Base-by-base conservation (phyloP, 1,140 invertebrate species). In the Anagrus nilaparvatae region DNA sequence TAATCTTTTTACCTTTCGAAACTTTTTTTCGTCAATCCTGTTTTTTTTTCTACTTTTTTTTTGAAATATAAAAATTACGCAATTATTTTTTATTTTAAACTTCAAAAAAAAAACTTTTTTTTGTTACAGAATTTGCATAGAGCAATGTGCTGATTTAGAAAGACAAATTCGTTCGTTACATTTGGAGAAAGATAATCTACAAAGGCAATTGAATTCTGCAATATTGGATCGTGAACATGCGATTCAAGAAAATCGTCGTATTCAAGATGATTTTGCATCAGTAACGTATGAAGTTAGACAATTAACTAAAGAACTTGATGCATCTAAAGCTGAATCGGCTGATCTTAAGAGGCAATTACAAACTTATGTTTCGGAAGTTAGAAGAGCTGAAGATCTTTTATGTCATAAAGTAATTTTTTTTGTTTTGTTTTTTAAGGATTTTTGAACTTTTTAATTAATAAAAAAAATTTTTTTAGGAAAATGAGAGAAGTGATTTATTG, bases 281-380 rank as follows among this genome's bases (percentile, higher is more conserved):
- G 50, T 66, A 1, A 69, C 61, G 9, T 65, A 69, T 43, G 74
- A 78, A 40, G 50, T 63, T 12, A 59, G 67, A 19, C 65, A 59
- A 2, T 44, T 72, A 24, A 65, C 74, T 39, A 71, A 71, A 39
- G 77, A 82, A 52, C 63, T 80, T 39, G 79, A 82, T 30, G 63
- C 70, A 27, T 70, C 74, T 5, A 69, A 68, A 27, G 71, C 71
- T 52, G 77, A 84, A 65, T 75, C 78, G 1, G 75, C 75, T 32
- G 72, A 78, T 50, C 56, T 84, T 19, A 82, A 80, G 56, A 69
- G 72, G 46, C 80, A 84, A 51, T 57, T 83, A 46, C 79, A 82
- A 51, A 77, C 78, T 52, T 84, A 84, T 59, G 78, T 82, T 10
- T 71, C 72, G 50, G 79, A 82, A 68, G 74, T 84, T 9, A 74